Percentiles rank a stretch among this genome's conserved stretches.
phyloP scores from a whole-genome alignment of 2,888 invertebrate genomes.

The Cerastoderma edule region DNA sequence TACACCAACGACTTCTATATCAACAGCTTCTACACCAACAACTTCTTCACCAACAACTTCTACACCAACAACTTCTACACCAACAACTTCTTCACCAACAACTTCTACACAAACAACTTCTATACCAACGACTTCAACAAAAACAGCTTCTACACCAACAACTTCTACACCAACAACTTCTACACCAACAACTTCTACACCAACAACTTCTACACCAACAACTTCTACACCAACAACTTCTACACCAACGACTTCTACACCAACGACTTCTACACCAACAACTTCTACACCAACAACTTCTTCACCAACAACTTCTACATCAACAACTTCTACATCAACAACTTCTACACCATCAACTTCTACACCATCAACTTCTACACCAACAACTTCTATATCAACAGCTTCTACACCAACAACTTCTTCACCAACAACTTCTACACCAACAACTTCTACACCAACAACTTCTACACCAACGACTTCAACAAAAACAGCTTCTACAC shows the following conservation, averaged over 20 bases:
- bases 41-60: constrained; percentile 5
- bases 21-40: neutral
- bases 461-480: neutral
- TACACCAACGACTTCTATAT: constrained; percentile 14
- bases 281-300: neutral
- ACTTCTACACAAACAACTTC: constrained; percentile 11
- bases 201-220: neutral
- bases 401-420: neutral
- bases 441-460: neutral
- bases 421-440: neutral
- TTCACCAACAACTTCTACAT: neutral
- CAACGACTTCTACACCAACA: neutral
- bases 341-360: neutral
- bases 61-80: constrained; percentile 13
- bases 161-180: constrained; percentile 18
- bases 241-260: constrained; percentile 5
- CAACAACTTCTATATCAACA: neutral
- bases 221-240: constrained; percentile 3
- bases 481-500: neutral
- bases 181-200: neutral
- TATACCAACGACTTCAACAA: constrained; percentile 7
- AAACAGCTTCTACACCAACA: constrained; percentile 9
- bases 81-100: constrained; percentile 7
- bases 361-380: neutral
- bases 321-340: neutral